These are phyloP conservation scores for Scaptomyza cyrtandrae DNA, from an alignment of 2,888 invertebrate species.

Conservation along the genomic window DNA sequence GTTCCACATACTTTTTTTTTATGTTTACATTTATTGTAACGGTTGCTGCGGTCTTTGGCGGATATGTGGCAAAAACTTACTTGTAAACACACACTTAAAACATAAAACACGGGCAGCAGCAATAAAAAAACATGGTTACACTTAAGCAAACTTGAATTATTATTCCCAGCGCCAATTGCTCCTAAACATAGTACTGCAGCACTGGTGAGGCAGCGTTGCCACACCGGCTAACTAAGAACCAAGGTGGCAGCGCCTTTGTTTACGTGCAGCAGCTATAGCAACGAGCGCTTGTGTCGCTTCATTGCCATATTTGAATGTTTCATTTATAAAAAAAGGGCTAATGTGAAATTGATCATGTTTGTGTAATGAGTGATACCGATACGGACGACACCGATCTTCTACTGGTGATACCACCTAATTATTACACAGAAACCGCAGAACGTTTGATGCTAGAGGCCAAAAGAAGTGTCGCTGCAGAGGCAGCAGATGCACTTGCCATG, in stretches of 20 bases:
- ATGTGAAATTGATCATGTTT: conserved; percentile 25
- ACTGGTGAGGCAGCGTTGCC: conserved; percentile 11
- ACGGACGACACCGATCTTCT: conserved; percentile 93
- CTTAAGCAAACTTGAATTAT: background rate
- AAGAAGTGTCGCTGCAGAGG: conserved; percentile 39
- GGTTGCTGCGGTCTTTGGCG: conserved; percentile 7
- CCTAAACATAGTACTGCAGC: background rate
- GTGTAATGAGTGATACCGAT: conserved; percentile 85
- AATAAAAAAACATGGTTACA: background rate
- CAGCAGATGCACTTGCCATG: conserved; percentile 64
- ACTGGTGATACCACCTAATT: conserved; percentile 91
- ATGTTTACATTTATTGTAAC: background rate
- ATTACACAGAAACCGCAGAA: conserved; percentile 86
- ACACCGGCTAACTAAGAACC: background rate
- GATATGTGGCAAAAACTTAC: conserved; percentile 10
- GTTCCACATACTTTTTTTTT: background rate
- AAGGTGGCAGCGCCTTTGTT: conserved; percentile 15
- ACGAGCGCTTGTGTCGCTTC: conserved; percentile 38
- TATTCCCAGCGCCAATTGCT: background rate
- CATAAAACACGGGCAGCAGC: background rate
- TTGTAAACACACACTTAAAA: conserved; percentile 3
- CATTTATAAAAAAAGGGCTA: conserved; percentile 8
- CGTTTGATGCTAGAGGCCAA: conserved; percentile 79
- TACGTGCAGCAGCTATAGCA: conserved; percentile 47
- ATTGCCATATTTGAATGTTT: conserved; percentile 24